Evolutionary conservation across 2,888 invertebrate species (phyloP), one percentile per base, ranked within the genome.

Genomic region (Hyalella azteca): DNA sequence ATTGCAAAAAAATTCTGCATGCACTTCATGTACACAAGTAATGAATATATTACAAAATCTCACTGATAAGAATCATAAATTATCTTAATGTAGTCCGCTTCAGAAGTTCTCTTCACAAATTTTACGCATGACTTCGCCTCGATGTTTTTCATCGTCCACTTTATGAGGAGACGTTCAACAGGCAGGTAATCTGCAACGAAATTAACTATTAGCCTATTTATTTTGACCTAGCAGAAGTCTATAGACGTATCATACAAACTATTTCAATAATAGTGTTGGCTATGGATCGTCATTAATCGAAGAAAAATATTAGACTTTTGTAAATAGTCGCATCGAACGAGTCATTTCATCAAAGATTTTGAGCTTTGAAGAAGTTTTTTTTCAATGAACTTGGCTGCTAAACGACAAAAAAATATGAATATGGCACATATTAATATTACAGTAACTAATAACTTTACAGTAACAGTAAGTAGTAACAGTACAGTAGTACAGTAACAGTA

Each of bases 31-130:
- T n/a, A n/a, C n/a, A n/a, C n/a, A n/a, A n/a, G n/a, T n/a, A n/a
- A n/a, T n/a, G n/a, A n/a, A n/a, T n/a, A n/a, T n/a, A n/a, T n/a
- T n/a, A n/a, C n/a, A n/a, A n/a, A n/a, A n/a, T n/a, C 81, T 75
- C 26, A 82, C 82, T 75, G 81, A 78, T 83, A 77, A 40, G 79
- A 66, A 76, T 83, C 82, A 73, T 78, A 78, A 40, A 81, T 78
- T 29, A 83, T 83, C 40, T 78, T 79, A 49, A 83, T 60, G 79
- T 79, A 81, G 76, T 83, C 79, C 11, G 32, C n/a, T 76, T 82
- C 49, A 3, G 50, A 19, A 1, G 66, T 79, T 13, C 81, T 26
- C 73, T 54, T 40, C 50, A 79, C 79, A 49, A 81, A 73, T 36
- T 40, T 39, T 48, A 79, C 78, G 45, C 83, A 83, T 39, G 83